A percentile compares a stretch with the other conserved stretches of the same genome.
Conservation (phyloP, 2,888 invertebrate genomes). For the Cryptus viduatorius region DNA sequence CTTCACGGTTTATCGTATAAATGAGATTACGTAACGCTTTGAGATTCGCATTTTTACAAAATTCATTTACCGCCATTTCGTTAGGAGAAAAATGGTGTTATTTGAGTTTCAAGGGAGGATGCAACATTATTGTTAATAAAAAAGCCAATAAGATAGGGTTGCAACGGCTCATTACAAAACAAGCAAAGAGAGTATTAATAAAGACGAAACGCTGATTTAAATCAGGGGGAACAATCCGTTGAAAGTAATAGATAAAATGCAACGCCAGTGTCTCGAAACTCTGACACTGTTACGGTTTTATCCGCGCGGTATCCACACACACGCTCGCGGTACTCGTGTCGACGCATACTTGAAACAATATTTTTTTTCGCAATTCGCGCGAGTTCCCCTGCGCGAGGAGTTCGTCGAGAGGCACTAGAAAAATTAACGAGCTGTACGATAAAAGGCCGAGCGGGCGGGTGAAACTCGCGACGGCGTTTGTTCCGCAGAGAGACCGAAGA, state of each 20-base stretch:
- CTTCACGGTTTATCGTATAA: conserved; percentile 41
- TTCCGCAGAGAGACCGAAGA: conserved; percentile 30
- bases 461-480: conserved; percentile 21
- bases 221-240: too few species aligned
- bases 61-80: not conserved
- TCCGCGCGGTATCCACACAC: not conserved
- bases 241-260: too few species aligned
- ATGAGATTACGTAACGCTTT: conserved; percentile 30
- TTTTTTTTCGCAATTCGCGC: conserved; percentile 43
- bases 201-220: too few species aligned
- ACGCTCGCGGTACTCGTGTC: not conserved
- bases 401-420: conserved; percentile 63
- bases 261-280: not conserved
- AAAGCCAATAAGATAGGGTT: too few species aligned
- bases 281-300: too few species aligned
- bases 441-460: conserved; percentile 55
- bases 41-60: conserved; percentile 5
- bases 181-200: too few species aligned
- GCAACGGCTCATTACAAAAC: too few species aligned
- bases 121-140: too few species aligned
- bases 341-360: conserved; percentile 22
- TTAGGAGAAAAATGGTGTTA: not conserved
- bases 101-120: too few species aligned
- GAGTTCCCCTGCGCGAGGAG: conserved; percentile 34
- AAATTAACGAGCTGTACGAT: conserved; percentile 69